Conservation (phyloP, 53 echinoderm and acorn worm genomes). For the Pentamera pediparva region DNA sequence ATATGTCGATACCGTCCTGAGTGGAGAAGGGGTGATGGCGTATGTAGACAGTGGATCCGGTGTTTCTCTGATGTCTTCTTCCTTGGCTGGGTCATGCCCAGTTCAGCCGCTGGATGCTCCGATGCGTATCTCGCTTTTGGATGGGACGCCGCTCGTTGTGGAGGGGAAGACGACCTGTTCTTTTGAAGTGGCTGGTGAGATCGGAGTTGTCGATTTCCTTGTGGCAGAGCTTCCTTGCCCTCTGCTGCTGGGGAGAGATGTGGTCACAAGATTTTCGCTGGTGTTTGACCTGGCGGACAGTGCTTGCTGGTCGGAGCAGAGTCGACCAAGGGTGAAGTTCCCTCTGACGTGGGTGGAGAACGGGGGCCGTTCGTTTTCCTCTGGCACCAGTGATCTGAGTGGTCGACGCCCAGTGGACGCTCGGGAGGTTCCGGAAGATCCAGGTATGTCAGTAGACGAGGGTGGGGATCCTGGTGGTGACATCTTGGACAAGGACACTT, state of each 20-base stretch:
- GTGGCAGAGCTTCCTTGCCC: slow-evolving; percentile 3
- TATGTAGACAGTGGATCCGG: slow-evolving; percentile 13
- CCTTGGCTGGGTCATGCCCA: background rate
- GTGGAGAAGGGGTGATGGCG: background rate
- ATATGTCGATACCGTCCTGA: background rate
- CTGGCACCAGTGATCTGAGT: too few species aligned
- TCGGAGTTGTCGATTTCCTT: background rate
- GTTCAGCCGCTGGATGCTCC: background rate
- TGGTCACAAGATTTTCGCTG: background rate
- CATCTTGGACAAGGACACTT: too few species aligned
- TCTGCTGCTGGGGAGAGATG: background rate
- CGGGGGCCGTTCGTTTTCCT: background rate
- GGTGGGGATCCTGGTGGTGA: too few species aligned
- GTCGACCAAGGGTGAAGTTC: background rate
- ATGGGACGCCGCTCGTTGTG: slow-evolving; percentile 6
- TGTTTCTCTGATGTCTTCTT: background rate
- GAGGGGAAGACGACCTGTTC: slow-evolving; percentile 1
- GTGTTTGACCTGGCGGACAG: background rate
- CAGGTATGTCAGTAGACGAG: too few species aligned
- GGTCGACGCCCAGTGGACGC: too few species aligned
- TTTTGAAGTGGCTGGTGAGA: slow-evolving; percentile 3
- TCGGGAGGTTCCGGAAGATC: too few species aligned
- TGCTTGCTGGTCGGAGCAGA: slow-evolving; percentile 3
- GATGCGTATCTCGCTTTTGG: slow-evolving; percentile 3
- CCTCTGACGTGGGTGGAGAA: slow-evolving; percentile 2